A percentile compares a stretch with the other conserved stretches of the same genome.
These are phyloP conservation scores for Rhaphigaster nebulosa DNA, from an alignment of 2,888 invertebrate genomes.

Conservation along the genomic window DNA sequence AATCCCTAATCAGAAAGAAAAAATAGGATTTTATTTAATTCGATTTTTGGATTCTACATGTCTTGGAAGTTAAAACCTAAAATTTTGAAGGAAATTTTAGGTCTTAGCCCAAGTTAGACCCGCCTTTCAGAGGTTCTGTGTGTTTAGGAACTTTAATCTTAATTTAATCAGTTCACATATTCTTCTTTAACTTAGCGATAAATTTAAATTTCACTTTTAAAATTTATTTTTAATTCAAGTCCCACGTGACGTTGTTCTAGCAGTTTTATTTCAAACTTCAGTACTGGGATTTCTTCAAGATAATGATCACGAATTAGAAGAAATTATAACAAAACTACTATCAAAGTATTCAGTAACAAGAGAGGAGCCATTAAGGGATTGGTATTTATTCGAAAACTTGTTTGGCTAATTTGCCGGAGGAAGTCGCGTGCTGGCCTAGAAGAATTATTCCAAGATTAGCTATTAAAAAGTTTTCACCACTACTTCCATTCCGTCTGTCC, in stretches of 20 bases:
- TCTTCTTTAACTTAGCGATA: background rate
- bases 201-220: background rate
- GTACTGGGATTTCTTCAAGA: background rate
- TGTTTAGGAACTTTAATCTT: too few relatives aligned
- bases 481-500: background rate
- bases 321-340: background rate
- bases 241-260: background rate
- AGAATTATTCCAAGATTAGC: background rate
- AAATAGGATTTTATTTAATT: too few relatives aligned
- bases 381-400: background rate
- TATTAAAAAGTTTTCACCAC: slow-evolving; percentile 25
- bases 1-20: too few relatives aligned
- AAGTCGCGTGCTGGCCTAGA: background rate
- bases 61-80: too few relatives aligned
- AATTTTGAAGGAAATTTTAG: too few relatives aligned
- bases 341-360: background rate
- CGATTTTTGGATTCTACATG: too few relatives aligned
- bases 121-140: too few relatives aligned
- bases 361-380: background rate
- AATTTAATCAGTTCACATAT: background rate
- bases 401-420: background rate
- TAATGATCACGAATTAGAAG: background rate
- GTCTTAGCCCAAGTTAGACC: too few relatives aligned
- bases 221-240: background rate
- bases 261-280: background rate